Base-by-base conservation (phyloP, 2,113 vertebrate species). In the Zosterops japonicus region DNA sequence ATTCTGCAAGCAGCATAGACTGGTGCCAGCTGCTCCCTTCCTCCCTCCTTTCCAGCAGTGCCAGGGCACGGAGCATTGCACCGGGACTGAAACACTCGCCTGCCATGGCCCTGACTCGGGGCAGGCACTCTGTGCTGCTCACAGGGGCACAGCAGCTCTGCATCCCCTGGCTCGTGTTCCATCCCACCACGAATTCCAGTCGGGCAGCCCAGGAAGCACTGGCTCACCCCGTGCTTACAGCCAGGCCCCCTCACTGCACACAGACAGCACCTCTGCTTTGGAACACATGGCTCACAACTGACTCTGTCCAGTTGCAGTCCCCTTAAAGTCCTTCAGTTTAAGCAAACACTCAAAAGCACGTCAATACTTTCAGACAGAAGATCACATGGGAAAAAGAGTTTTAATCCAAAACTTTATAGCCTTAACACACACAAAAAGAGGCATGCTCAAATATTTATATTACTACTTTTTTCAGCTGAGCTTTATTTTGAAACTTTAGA, bases 81-180 rank as follows among this genome's bases (percentile, higher is more conserved):
- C 39, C 28, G 2, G n/a, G 42, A 3, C 28, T 2, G 13, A 33
- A 59, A 33, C 0, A 8, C n/a, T 22, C 11, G 4, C 59, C 59
- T 28, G 68, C 50, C 46, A 1, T 0, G 7, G 7, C 10, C 78
- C 71, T 2, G 8, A 5, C n/a, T 4, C 3, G 0, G 19, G 0
- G 25, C 42, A 4, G 67, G 46, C 79, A 42, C 36, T 0, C 25
- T 8, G 70, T 0, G 72, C 92, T 64, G 57, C 78, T 71, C 70
- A 1, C 12, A 19, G 2, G 14, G 8, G n/a, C 59, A 13, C 3
- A 61, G 49, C 1, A 0, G 11, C 33, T 18, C 85, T 3, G 47
- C 44, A 8, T 0, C 20, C 27, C 14, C 27, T 2, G 4, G 23
- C 47, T 7, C 1, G 2, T 3, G 4, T 0, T 36, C 44, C 2